Evolutionary conservation across 2,113 vertebrate species (phyloP).

Genomic region (Mirza zaza): DNA sequence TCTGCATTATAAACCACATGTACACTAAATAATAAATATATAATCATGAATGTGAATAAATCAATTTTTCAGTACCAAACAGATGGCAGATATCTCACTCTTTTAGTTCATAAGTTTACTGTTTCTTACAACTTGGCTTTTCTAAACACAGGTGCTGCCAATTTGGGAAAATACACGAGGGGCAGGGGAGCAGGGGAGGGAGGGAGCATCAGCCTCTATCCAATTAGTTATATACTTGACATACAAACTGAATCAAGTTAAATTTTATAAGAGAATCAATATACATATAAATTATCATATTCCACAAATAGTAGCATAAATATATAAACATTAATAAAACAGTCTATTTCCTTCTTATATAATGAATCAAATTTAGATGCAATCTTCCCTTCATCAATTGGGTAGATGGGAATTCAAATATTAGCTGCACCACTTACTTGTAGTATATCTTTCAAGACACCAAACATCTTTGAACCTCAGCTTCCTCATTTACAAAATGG

Average conservation of each 20-base stretch:
- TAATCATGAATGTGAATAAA: conserved; percentile 49
- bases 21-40: conserved; percentile 62
- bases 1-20: conserved; percentile 25
- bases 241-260: background rate
- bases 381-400: background rate
- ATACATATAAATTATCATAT: background rate
- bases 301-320: background rate
- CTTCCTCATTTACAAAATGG: background rate
- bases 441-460: background rate
- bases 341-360: background rate
- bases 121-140: conserved; percentile 16
- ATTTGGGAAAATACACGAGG: background rate
- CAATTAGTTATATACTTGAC: background rate
- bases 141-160: background rate
- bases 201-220: background rate
- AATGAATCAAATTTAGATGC: conserved; percentile 12
- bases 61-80: conserved; percentile 65
- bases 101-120: conserved; percentile 36
- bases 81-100: conserved; percentile 51
- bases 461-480: background rate
- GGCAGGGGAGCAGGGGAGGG: background rate
- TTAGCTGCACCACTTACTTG: background rate
- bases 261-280: background rate
- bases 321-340: background rate
- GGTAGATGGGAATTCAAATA: background rate